Evolutionary conservation across 2,797 vertebrate species (phyloP).

Genomic region (Micrastur ruficollis): DNA sequence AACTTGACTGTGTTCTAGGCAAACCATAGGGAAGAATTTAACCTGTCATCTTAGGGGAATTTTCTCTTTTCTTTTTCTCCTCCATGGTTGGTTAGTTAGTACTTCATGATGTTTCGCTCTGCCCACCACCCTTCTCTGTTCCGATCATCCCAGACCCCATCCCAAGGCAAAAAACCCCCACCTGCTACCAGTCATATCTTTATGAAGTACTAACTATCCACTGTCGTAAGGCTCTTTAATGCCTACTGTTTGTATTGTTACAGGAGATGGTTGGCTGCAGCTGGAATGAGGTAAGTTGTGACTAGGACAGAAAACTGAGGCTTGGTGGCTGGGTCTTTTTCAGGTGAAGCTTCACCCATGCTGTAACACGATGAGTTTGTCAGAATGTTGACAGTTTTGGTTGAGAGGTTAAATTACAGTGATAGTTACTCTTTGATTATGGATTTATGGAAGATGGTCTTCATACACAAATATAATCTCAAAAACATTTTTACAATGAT

Average conservation of each 20-base stretch:
- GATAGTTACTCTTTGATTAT: neutral
- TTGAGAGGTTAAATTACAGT: neutral
- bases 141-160: neutral
- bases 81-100: neutral
- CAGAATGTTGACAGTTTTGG: neutral
- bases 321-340: neutral
- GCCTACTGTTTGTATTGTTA: neutral
- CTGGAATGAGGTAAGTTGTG: neutral
- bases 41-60: neutral
- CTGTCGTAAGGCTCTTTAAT: neutral
- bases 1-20: neutral
- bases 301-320: neutral
- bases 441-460: neutral
- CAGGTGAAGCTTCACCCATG: neutral
- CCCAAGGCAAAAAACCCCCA: neutral
- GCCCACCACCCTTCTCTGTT: neutral
- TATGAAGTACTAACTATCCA: neutral
- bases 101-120: neutral
- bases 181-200: neutral
- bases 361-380: neutral
- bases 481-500: neutral
- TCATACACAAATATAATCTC: neutral
- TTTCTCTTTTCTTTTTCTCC: neutral
- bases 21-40: neutral
- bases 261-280: neutral